Base-by-base conservation (phyloP, 2,888 invertebrate genomes). In the Hyposoter didymator region DNA sequence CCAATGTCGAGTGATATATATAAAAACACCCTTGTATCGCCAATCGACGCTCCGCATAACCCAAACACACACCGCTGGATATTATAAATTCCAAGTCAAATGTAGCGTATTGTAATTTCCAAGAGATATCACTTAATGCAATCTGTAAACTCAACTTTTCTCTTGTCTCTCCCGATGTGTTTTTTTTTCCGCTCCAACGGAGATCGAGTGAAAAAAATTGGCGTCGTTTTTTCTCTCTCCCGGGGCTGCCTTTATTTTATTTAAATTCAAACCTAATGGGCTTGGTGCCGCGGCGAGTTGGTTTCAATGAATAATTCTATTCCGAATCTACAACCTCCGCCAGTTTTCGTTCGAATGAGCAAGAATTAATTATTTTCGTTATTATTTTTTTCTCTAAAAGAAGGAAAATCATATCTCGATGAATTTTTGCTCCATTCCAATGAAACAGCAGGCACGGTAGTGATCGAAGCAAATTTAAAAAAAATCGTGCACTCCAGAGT, bases 21-120 rank as follows among this genome's bases (percentile, higher is more conserved):
- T 64, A 52, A 62, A n/a, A 64, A 35, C 55, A 49, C 49, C 69
- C 66, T 91, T 90, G 89, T 89, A 86, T 89, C 86, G 84, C 88
- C 89, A 87, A 89, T 90, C 88, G 87, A 84, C 82, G 70, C 78
- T 79, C 59, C 75, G 80, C 59, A 72, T 59, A 55, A 59, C 10
- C 78, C 80, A 84, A 75, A 75, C 78, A 39, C 43, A 75, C 78
- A 39, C 43, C 52, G 32, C 22, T 81, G 89, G 89, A 90, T 91
- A 93, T 93, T 93, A 93, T 93, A 93, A 93, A 93, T 94, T 93
- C 90, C 91, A 85, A 91, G 91, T 91, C 92, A 93, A 94, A 93
- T 93, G 93, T 93, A 93, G 92, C 93, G 94, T 92, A 91, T 91
- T 92, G 91, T 92, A 92, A 92, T 92, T 93, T 90, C 89, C 87